A percentile compares a stretch with the other conserved stretches of the same genome.
These are phyloP conservation scores for Prorops nasuta DNA, from an alignment of 1,140 invertebrate genomes.

Conservation along the genomic window DNA sequence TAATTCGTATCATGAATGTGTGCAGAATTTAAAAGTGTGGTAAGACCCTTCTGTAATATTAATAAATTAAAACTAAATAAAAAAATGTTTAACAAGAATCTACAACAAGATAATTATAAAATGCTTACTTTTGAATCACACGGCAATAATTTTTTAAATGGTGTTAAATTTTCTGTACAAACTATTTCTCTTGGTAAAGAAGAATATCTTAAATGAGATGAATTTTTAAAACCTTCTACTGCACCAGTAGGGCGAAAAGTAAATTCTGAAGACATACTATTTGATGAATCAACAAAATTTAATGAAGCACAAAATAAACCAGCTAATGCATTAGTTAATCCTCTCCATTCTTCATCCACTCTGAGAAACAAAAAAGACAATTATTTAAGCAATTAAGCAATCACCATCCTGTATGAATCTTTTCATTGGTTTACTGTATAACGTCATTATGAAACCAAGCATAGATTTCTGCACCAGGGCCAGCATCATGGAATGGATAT, in stretches of 20 bases:
- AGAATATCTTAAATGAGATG: constrained; percentile 74
- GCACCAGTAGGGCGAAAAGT: constrained; percentile 77
- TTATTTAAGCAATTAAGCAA: constrained; percentile 2
- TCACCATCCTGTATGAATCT: not conserved
- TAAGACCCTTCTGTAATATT: constrained; percentile 71
- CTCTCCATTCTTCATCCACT: constrained; percentile 83
- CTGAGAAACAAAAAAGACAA: constrained; percentile 32
- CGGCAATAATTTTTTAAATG: constrained; percentile 95
- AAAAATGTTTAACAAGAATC: not conserved
- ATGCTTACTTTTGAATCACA: constrained; percentile 74
- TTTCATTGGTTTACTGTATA: constrained; percentile 36
- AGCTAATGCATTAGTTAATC: constrained; percentile 84
- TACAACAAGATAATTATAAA: not conserved
- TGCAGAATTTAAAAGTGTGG: constrained; percentile 85
- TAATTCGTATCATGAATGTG: constrained; percentile 91
- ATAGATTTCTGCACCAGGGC: constrained; percentile 89
- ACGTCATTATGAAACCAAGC: constrained; percentile 79
- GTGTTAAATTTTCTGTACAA: constrained; percentile 98
- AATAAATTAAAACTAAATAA: too few relatives aligned
- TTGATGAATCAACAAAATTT: constrained; percentile 91
- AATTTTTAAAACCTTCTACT: constrained; percentile 57
- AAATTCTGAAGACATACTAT: constrained; percentile 81
- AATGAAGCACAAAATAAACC: constrained; percentile 94
- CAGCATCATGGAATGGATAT: constrained; percentile 81
- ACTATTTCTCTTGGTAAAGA: constrained; percentile 91